Base-by-base conservation (phyloP, 2,888 invertebrate species). In the Aelia acuminata region DNA sequence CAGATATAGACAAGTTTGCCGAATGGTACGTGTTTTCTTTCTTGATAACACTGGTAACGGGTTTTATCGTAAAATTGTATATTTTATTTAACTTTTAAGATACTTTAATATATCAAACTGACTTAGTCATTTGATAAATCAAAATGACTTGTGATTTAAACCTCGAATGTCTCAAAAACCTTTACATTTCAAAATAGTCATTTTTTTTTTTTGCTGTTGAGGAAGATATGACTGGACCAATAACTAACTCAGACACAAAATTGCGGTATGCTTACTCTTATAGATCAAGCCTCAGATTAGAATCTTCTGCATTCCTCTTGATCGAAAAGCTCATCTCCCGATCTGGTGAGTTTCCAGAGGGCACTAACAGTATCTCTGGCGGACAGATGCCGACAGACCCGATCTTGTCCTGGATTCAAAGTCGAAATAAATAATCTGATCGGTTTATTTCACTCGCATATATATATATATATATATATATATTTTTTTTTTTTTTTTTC, bases 381-480 rank as follows among this genome's bases (percentile, higher is more conserved):
- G n/a, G 80, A 43, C 80, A 80, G 80, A 80, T 80, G 80, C 80
- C 80, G 43, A 80, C 80, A 80, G 31, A 63, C 63, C 63, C 63
- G 63, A 63, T 63, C 63, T 63, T 80, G 39, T 39, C 39, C 43
- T 35, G 80, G 43, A 31, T 80, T 43, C 39, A 22, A 80, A 80
- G 0, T 20, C 43, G 8, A 43, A 80, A 80, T 80, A 80, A 80
- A 80, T 39, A 80, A 43, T 80, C 43, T 43, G 39, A 80, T 80
- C 39, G 39, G 43, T 80, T 80, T 80, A 80, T 80, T 80, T 80
- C 39, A 43, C 43, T 80, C 80, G 39, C 43, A n/a, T 43, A 11
- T 80, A n/a, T 43, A 22, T 13, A 22, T 43, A n/a, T 22, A 5
- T 80, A n/a, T n/a, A n/a, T n/a, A n/a, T n/a, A n/a, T n/a, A n/a